Evolutionary conservation across 1,140 invertebrate genomes (phyloP).

Genomic region (Drosophila erecta): DNA sequence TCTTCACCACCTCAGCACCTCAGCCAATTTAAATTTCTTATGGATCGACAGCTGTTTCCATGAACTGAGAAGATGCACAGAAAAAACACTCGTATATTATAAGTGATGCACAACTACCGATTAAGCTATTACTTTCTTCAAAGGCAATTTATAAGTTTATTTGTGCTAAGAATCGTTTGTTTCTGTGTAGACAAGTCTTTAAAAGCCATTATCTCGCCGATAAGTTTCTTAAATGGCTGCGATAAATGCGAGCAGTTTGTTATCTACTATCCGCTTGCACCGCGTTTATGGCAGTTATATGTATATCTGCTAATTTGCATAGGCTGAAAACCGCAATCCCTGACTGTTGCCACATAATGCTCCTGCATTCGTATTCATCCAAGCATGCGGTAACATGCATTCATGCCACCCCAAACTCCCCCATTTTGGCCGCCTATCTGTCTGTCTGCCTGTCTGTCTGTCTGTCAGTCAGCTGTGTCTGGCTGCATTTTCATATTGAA

Average conservation of each 20-base stretch:
- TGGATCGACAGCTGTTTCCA: conserved; percentile 10
- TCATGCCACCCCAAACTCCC: conserved; percentile 24
- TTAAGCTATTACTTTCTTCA: no score
- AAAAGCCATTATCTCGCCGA: neutral
- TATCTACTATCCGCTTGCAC: conserved; percentile 31
- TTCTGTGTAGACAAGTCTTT: neutral
- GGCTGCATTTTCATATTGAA: conserved; percentile 79
- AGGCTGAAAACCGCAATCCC: conserved; percentile 66
- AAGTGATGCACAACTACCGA: no score
- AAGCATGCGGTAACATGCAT: conserved; percentile 64
- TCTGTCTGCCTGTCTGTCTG: conserved; percentile 4
- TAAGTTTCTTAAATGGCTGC: conserved; percentile 19
- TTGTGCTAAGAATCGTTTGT: neutral
- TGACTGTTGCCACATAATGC: conserved; percentile 67
- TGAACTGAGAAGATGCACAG: conserved; percentile 1
- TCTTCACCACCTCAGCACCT: conserved; percentile 18
- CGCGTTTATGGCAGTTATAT: conserved; percentile 29
- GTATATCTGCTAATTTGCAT: conserved; percentile 62
- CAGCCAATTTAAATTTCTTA: conserved; percentile 1
- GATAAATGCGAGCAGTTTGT: conserved; percentile 17
- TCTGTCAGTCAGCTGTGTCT: conserved; percentile 52
- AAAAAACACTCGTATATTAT: neutral
- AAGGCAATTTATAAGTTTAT: neutral
- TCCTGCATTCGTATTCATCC: conserved; percentile 67
- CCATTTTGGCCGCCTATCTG: neutral